Evolutionary conservation across 2,113 vertebrate genomes (phyloP).

Genomic region (Bufo bufo): DNA sequence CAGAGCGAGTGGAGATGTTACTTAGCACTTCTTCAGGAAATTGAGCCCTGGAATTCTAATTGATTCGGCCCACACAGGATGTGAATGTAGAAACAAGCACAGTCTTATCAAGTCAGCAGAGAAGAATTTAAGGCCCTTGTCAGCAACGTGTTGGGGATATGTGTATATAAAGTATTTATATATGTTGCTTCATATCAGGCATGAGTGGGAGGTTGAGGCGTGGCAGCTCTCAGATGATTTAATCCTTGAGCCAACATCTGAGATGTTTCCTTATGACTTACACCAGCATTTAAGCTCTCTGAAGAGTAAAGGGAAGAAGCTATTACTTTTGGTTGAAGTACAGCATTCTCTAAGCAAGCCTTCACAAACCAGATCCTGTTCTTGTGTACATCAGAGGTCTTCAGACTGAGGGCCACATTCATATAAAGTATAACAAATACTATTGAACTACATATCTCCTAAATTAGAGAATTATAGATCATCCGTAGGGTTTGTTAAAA

Average conservation of each 20-base stretch:
- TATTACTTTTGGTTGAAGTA: neutral
- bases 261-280: slow-evolving; percentile 16
- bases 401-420: too few relatives aligned
- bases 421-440: too few relatives aligned
- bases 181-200: slow-evolving; percentile 11
- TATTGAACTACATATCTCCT: too few relatives aligned
- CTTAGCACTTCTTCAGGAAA: slow-evolving; percentile 51
- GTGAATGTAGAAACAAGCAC: slow-evolving; percentile 26
- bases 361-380: neutral
- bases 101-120: slow-evolving; percentile 43
- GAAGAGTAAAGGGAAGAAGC: neutral
- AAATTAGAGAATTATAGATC: too few relatives aligned
- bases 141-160: slow-evolving; percentile 33
- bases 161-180: slow-evolving; percentile 13
- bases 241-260: neutral
- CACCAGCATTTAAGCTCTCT: neutral
- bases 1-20: slow-evolving; percentile 35
- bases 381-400: neutral
- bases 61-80: slow-evolving; percentile 53
- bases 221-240: neutral
- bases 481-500: too few relatives aligned
- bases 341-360: neutral
- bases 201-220: slow-evolving; percentile 29
- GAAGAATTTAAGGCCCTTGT: slow-evolving; percentile 38
- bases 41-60: slow-evolving; percentile 26